Evolutionary conservation across 2,113 vertebrate genomes (phyloP).

Genomic region (Apteryx owenii): DNA sequence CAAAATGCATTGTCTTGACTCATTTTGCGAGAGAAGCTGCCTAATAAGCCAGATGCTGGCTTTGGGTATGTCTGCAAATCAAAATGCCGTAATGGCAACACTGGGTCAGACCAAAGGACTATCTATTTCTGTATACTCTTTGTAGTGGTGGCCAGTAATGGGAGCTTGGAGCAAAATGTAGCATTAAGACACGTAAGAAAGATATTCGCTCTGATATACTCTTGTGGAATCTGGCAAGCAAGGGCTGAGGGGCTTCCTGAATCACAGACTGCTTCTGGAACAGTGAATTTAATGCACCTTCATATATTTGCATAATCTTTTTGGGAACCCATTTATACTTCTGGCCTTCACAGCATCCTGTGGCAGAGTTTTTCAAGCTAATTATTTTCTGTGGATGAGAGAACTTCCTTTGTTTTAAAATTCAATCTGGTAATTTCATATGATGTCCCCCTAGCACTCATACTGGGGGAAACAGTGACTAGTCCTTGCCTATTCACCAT

Average conservation of each 20-base stretch:
- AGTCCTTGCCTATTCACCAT: background rate
- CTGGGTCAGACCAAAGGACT: background rate
- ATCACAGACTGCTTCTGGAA: background rate
- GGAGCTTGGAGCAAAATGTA: background rate
- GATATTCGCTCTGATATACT: background rate
- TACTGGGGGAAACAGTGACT: background rate
- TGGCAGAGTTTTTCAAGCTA: background rate
- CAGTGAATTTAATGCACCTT: background rate
- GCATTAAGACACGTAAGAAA: background rate
- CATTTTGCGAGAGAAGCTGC: background rate
- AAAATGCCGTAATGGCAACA: background rate
- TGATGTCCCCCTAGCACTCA: background rate
- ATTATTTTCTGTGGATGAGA: background rate
- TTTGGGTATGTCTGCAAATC: rapidly evolving
- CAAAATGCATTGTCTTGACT: background rate
- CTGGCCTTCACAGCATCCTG: background rate
- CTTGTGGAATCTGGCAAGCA: background rate
- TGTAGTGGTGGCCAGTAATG: too few species aligned
- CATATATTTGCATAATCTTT: background rate
- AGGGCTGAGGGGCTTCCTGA: background rate
- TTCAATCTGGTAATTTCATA: background rate
- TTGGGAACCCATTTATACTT: rapidly evolving
- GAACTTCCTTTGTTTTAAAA: background rate
- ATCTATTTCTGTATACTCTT: background rate
- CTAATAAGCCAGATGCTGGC: background rate